A percentile compares a stretch with the other conserved stretches of the same genome.
phyloP scores from a whole-genome alignment of 2,888 invertebrate species.

The Apodemia mormo region DNA sequence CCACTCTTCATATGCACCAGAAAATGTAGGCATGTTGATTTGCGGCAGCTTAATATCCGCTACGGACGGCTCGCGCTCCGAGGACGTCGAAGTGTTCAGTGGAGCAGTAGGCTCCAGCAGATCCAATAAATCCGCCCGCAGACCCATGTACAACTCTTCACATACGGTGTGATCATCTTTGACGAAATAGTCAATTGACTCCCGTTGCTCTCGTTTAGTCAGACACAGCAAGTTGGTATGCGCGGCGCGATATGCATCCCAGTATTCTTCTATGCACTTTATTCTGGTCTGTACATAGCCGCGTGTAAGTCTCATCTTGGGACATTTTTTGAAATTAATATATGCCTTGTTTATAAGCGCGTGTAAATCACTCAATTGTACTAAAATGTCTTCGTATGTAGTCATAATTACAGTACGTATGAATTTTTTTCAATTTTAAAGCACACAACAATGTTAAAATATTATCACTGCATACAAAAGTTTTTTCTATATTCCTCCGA shows the following conservation, averaged over 20 bases:
- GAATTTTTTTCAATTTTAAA: no score
- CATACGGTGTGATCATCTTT: background rate
- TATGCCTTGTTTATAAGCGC: background rate
- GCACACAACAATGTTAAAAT: no score
- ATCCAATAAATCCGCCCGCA: background rate
- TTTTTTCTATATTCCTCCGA: no score
- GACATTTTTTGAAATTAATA: conserved; percentile 7
- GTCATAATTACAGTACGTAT: background rate
- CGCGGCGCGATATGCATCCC: no score
- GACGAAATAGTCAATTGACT: background rate
- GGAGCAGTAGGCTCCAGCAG: background rate
- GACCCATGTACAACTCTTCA: background rate
- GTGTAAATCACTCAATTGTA: no score
- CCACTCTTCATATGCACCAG: no score
- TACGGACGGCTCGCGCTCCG: background rate
- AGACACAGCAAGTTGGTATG: conserved; percentile 27
- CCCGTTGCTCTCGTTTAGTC: conserved; percentile 23
- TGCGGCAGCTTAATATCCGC: no score
- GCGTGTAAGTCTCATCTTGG: conserved; percentile 33
- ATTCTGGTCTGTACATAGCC: conserved; percentile 38
- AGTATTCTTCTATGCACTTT: no score
- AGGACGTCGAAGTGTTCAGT: conserved; percentile 11
- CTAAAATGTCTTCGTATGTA: no score
- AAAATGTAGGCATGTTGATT: no score
- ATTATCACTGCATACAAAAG: no score